Base-by-base conservation (phyloP, 2,888 invertebrate genomes). In the Pinctada fucata region DNA sequence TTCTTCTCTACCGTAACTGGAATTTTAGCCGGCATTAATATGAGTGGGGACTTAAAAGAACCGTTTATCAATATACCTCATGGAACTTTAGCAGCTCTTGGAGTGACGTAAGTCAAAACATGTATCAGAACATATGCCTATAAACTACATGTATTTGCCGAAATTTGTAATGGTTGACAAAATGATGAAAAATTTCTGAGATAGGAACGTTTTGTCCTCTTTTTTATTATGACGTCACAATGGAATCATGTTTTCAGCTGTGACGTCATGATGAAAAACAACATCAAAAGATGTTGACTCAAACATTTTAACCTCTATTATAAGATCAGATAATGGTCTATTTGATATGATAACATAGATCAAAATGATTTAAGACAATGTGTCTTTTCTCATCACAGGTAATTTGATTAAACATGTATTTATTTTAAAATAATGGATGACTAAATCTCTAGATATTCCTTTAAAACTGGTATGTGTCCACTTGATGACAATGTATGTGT, bases 1-100 rank as follows among this genome's bases (percentile, higher is more conserved):
- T 99, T 99, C 93, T 99, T 99, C 92, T 98, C 99, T 13, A 98
- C 99, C 0, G 97, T 99, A 49, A 98, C 99, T 70, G 99, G 99
- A 16, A 97, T 99, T 82, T 94, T 99, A 85, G 97, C 99, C 4
- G 99, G 99, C 52, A 98, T 99, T 87, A 99, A 99, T 91, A 99
- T 99, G 99, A 97, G 98, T 91, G 98, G 98, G 13, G 99, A 99
- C 93, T 94, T 99, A 78, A 95, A 95, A 86, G 96, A 97, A 86
- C 99, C 99, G 1, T 96, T 97, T 3, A 95, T 95, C 66, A 97
- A 97, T 92, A 99, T 99, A 90, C 98, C 99, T 0, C 96, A 96
- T 93, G 99, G 99, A 13, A 97, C 98, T 2, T 93, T 99, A 75
- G 96, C 97, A 64, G 98, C 99, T 69, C 95, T 99, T 84, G 95